These are phyloP conservation scores for Cephus runcator DNA, from an alignment of 2,888 invertebrate genomes.

Conservation along the genomic window DNA sequence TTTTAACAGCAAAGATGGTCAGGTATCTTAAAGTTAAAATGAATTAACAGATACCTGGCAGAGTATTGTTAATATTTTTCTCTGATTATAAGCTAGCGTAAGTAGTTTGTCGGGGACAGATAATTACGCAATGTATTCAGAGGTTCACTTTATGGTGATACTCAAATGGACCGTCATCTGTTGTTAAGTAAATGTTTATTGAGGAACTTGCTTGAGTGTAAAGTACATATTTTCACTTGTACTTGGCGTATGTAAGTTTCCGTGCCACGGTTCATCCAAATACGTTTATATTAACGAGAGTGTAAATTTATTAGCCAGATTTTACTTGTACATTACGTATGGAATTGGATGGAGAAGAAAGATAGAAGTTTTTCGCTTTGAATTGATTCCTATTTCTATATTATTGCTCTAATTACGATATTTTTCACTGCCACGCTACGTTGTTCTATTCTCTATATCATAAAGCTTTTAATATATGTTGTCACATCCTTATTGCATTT, in stretches of 20 bases:
- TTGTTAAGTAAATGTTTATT: not conserved
- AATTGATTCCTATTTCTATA: no score
- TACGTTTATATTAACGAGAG: not conserved
- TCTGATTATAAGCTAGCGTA: not conserved
- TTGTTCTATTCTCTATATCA: not conserved
- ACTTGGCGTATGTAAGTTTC: not conserved
- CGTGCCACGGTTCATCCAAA: not conserved
- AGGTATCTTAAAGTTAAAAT: not conserved
- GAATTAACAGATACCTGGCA: not conserved
- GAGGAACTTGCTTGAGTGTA: not conserved
- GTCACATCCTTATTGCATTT: no score
- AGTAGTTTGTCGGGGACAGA: not conserved
- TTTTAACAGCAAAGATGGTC: not conserved
- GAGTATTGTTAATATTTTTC: not conserved
- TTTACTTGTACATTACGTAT: not conserved
- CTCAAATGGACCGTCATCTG: not conserved
- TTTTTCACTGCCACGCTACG: not conserved
- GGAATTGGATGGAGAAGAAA: not conserved
- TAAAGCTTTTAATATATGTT: not conserved
- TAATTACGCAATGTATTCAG: not conserved
- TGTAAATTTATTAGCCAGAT: not conserved
- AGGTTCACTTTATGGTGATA: not conserved
- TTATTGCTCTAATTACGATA: no score
- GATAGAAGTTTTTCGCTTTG: not conserved
- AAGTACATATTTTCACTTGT: not conserved